phyloP scores from a whole-genome alignment of 2,113 vertebrate species.

The Empidonax alnorum region DNA sequence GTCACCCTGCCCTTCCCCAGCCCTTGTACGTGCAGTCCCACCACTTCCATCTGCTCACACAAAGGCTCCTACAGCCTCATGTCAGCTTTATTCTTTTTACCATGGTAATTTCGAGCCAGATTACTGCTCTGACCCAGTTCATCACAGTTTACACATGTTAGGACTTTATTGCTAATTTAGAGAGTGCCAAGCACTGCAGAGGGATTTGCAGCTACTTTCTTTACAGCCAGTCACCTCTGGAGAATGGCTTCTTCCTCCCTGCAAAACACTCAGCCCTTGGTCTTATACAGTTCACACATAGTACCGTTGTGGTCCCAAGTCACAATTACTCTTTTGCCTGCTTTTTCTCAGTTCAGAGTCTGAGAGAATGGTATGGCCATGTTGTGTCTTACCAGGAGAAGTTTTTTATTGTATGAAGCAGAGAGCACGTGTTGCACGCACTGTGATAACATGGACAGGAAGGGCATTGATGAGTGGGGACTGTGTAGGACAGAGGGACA shows the following conservation, averaged over 20 bases:
- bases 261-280: not conserved
- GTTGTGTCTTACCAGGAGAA: not conserved
- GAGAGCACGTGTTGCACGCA: fast-evolving
- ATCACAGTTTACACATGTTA: fast-evolving
- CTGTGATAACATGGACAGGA: not conserved
- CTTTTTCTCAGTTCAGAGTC: not conserved
- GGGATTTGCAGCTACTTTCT: not conserved
- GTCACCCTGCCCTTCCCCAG: not conserved
- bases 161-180: not conserved
- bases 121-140: not conserved
- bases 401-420: not conserved
- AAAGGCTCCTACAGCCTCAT: not conserved
- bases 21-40: not conserved
- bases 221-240: not conserved
- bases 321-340: not conserved
- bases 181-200: not conserved
- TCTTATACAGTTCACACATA: not conserved
- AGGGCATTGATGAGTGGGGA: not conserved
- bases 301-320: not conserved
- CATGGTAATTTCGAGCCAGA: not conserved
- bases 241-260: not conserved
- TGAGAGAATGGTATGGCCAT: not conserved
- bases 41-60: not conserved
- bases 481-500: not conserved
- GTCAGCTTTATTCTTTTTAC: not conserved